Evolutionary conservation across 2,888 invertebrate genomes (phyloP).

Genomic region (Tridacna crocea): DNA sequence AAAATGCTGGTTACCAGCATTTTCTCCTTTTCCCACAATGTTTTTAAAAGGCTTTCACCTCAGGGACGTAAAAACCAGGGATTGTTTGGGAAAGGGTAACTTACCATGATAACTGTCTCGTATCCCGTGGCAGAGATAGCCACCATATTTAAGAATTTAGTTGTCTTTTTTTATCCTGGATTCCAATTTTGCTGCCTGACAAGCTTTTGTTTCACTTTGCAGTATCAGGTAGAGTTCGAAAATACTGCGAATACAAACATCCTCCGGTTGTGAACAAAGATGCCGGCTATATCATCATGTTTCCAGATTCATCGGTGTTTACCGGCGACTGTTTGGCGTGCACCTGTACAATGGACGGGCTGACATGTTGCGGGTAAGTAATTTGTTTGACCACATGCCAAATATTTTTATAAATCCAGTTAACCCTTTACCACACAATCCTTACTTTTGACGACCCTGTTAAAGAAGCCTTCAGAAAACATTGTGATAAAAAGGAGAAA

Average conservation of each 20-base stretch:
- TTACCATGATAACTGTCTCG: too few relatives aligned
- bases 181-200: not conserved
- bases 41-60: not conserved
- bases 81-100: too few relatives aligned
- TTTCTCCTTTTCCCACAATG: not conserved
- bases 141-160: too few relatives aligned
- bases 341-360: conserved; percentile 37
- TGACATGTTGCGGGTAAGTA: conserved; percentile 54
- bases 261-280: conserved; percentile 11
- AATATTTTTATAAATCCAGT: too few relatives aligned
- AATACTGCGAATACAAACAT: conserved; percentile 23
- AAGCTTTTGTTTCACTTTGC: not conserved
- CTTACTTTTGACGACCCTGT: too few relatives aligned
- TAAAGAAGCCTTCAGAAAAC: too few relatives aligned
- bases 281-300: conserved; percentile 23
- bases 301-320: conserved; percentile 49
- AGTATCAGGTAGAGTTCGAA: conserved; percentile 20
- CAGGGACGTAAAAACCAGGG: too few relatives aligned
- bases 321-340: conserved; percentile 52
- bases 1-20: not conserved
- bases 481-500: too few relatives aligned
- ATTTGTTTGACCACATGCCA: not conserved
- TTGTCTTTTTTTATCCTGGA: too few relatives aligned
- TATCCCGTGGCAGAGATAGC: too few relatives aligned
- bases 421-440: too few relatives aligned